phyloP scores from a whole-genome alignment of 2,113 vertebrate species.

The Illadopsis cleaveri region DNA sequence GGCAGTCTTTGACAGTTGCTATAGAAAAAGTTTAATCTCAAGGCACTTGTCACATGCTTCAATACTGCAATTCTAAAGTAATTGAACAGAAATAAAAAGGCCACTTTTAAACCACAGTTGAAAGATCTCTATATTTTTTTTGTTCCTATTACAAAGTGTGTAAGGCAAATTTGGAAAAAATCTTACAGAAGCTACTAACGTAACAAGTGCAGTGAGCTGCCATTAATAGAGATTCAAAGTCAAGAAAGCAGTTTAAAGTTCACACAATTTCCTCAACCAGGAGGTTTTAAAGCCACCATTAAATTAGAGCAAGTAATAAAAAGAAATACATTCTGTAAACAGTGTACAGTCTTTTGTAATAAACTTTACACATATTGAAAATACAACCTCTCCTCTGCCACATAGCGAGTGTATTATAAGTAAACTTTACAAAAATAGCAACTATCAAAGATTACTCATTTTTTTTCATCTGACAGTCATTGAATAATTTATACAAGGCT shows the following conservation, averaged over 20 bases:
- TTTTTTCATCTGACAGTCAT: conserved; percentile 67
- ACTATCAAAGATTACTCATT: conserved; percentile 76
- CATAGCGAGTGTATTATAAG: conserved; percentile 57
- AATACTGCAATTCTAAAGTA: conserved; percentile 76
- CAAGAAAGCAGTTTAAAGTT: conserved; percentile 57
- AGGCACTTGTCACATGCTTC: conserved; percentile 97
- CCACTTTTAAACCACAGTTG: conserved; percentile 88
- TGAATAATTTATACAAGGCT: conserved; percentile 82
- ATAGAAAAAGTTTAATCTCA: conserved; percentile 81
- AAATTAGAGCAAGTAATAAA: conserved; percentile 82
- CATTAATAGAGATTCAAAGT: conserved; percentile 69
- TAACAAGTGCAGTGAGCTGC: conserved; percentile 74
- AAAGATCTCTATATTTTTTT: conserved; percentile 65
- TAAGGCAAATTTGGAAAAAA: conserved; percentile 66
- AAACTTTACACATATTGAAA: conserved; percentile 75
- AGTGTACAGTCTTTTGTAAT: conserved; percentile 75
- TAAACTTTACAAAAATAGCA: conserved; percentile 85
- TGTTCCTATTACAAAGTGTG: conserved; percentile 54
- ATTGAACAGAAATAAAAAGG: conserved; percentile 81
- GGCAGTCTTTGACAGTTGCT: conserved; percentile 79
- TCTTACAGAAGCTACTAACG: conserved; percentile 65
- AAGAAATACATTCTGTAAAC: conserved; percentile 83
- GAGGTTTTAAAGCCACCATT: conserved; percentile 73
- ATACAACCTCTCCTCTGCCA: conserved; percentile 76
- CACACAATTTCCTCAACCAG: conserved; percentile 69